These are phyloP conservation scores for Pseudanteris insignis DNA, from an alignment of 2,888 invertebrate species.

Conservation along the genomic window DNA sequence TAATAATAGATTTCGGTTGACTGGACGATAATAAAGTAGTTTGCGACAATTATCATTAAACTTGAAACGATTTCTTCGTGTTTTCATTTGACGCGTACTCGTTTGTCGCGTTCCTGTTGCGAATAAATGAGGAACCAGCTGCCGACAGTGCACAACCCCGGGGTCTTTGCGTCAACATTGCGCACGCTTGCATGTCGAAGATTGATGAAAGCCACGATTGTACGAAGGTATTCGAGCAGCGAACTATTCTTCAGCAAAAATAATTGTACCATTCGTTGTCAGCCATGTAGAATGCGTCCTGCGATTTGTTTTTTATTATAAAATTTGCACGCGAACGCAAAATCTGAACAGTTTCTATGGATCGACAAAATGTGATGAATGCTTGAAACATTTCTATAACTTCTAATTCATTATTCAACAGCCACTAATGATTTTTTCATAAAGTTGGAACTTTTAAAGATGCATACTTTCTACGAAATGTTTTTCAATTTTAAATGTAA, in stretches of 20 bases:
- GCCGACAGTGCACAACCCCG: conserved; percentile 51
- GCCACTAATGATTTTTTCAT: too few relatives aligned
- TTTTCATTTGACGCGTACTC: conserved; percentile 45
- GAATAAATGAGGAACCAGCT: conserved; percentile 51
- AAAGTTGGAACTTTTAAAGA: too few relatives aligned
- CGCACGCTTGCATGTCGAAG: conserved; percentile 33
- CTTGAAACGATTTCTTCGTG: conserved; percentile 47
- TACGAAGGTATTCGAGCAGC: conserved; percentile 61
- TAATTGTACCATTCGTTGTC: conserved; percentile 56
- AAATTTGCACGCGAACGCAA: conserved; percentile 19
- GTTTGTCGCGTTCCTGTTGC: conserved; percentile 43
- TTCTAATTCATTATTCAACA: too few relatives aligned
- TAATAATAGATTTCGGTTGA: conserved; percentile 45
- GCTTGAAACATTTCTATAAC: too few relatives aligned
- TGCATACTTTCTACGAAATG: too few relatives aligned
- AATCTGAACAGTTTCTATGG: not conserved
- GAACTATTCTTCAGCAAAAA: conserved; percentile 64
- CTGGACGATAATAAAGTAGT: conserved; percentile 50
- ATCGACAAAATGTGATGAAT: not conserved
- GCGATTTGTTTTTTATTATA: conserved; percentile 33
- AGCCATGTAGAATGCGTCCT: conserved; percentile 40
- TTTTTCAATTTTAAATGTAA: too few relatives aligned
- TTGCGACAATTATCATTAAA: conserved; percentile 50
- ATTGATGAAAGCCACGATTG: conserved; percentile 52
- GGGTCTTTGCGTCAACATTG: conserved; percentile 48